Base-by-base conservation (phyloP, 2,797 vertebrate species). In the Oreortyx pictus region DNA sequence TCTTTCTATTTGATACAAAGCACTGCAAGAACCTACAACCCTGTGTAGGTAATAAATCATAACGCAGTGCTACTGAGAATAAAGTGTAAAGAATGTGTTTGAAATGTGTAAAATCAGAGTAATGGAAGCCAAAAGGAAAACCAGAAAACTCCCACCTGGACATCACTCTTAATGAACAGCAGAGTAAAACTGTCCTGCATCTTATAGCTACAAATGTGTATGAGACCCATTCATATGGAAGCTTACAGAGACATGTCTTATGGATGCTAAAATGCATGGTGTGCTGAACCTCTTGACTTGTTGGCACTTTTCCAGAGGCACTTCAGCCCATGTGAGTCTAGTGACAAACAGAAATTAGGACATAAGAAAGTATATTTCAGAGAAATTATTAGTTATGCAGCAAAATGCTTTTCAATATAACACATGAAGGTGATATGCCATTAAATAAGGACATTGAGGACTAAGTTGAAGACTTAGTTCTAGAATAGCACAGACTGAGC, bases 71-170 rank as follows among this genome's bases (percentile, higher is more conserved):
- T 54, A 3, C 60, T 35, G 77, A 73, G 77, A 77, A 70, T n/a
- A 61, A 67, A 67, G 43, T 6, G 37, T 35, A 54, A 92, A 57
- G 0, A 22, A 3, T 49, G 22, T 52, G 62, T 92, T 68, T 82
- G 56, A 41, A 49, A 73, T 57, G 47, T 76, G 60, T 86, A 68
- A 88, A 88, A 71, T 47, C 15, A 29, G 46, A 86, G 41, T 56
- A 50, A 33, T 70, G 54, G 39, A 88, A 93, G 31, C 39, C 52
- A 64, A 73, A 91, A 92, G 80, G n/a, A 84, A 89, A 95, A 86
- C 27, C 41, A 43, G 61, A 37, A 89, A 33, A 24, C 52, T 90
- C 52, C 15, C 5, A 71, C 41, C 4, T 0, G 2, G 52, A 62
- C 14, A 71, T 84, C 80, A 31, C 66, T 92, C 39, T 67, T 52